Percentiles rank a stretch among this genome's conserved stretches.
phyloP scores from a whole-genome alignment of 2,888 invertebrate species.

The Apantesis nais region DNA sequence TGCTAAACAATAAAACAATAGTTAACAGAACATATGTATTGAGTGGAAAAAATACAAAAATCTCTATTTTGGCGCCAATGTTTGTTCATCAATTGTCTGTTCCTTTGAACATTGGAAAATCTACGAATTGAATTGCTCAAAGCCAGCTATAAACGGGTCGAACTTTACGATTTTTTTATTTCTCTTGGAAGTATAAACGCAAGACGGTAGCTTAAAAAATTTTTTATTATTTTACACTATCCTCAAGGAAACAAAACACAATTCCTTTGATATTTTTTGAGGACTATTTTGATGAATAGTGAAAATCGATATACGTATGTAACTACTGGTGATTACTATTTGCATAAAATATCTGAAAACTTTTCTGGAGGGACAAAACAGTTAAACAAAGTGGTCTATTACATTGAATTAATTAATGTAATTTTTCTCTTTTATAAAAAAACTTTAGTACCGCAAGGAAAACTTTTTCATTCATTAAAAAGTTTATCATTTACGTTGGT shows the following conservation, averaged over 20 bases:
- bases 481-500: not conserved
- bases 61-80: conserved; percentile 29
- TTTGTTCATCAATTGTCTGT: conserved; percentile 24
- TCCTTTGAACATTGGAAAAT: conserved; percentile 32
- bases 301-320: not conserved
- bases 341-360: not conserved
- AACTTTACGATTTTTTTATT: conserved; percentile 38
- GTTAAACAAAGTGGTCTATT: not conserved
- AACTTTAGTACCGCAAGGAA: not conserved
- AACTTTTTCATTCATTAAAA: not conserved
- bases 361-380: not conserved
- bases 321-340: not conserved
- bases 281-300: not conserved
- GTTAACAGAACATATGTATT: conserved; percentile 18
- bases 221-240: conserved; percentile 16
- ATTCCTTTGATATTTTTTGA: not conserved
- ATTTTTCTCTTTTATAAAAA: not conserved
- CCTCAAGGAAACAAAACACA: not conserved
- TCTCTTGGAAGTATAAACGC: conserved; percentile 35
- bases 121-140: conserved; percentile 33
- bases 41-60: conserved; percentile 10
- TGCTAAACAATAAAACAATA: not conserved
- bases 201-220: conserved; percentile 24
- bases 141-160: conserved; percentile 38
- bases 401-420: too few species aligned